Evolutionary conservation across 1,140 invertebrate genomes (phyloP), one percentile per base, ranked within the genome.

Genomic region (Drosophila triauraria): DNA sequence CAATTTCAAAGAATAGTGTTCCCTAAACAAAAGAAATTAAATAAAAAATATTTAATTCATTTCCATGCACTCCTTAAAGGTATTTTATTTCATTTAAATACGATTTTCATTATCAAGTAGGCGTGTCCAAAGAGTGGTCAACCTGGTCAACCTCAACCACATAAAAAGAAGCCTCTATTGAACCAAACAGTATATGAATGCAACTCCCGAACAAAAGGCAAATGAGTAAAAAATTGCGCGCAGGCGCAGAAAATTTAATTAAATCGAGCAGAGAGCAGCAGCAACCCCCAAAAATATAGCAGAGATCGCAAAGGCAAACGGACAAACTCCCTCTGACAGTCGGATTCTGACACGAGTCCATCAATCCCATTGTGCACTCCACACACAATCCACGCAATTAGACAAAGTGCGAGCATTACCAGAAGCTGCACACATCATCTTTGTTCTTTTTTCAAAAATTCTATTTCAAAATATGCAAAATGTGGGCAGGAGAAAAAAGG

Each of bases 201-300:
- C 58, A 35, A 46, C 27, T 38, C 30, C 38, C 51, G 32, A 46
- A 78, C 58, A 70, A 78, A 62, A 78, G 44, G 62, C 63, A 88
- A 87, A 87, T 88, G 80, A 83, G 77, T 78, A 75, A 75, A 87
- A 87, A 87, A 87, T 87, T 84, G 85, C 67, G 85, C 84, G 80
- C 84, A 90, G 78, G 85, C 85, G 85, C 81, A 88, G 63, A 88
- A 88, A 88, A 88, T 88, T 88, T 88, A 88, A 88, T 88, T 88
- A 88, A 88, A 85, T 65, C 85, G 65, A 90, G 65, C 51, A 53
- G 13, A 43, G 53, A 32, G 43, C 51, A 44, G 17, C 13, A 64
- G 23, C 74, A 78, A 88, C 85, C 85, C 85, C 54, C 61, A 51
- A 62, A 65, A 48, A 62, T 2, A 10, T 10, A 0, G 20, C 17